Evolutionary conservation across 2,797 vertebrate genomes (phyloP).

Genomic region (Rhinoraja longicauda): DNA sequence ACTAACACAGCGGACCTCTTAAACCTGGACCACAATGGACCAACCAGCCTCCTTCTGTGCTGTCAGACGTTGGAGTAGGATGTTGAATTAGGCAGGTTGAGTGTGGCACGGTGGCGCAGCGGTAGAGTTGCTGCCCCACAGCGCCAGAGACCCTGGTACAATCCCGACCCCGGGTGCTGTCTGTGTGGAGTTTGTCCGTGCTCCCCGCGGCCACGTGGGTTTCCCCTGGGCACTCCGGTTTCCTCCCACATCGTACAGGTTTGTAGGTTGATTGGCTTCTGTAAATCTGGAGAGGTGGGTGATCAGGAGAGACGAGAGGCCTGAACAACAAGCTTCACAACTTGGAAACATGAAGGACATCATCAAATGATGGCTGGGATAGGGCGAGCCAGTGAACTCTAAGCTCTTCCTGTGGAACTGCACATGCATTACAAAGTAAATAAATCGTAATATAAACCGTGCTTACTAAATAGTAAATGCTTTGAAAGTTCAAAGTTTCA

Average conservation of each 20-base stretch:
- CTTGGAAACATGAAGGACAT: not conserved
- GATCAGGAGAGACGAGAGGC: not conserved
- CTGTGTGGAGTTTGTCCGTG: no score
- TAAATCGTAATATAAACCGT: conserved; percentile 5
- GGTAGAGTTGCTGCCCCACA: no score
- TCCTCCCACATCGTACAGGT: no score
- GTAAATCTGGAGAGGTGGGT: not conserved
- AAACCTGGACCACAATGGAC: not conserved
- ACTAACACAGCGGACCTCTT: not conserved
- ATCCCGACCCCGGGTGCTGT: no score
- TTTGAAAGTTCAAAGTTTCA: conserved; percentile 27
- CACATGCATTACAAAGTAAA: conserved; percentile 5
- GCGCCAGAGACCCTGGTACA: no score
- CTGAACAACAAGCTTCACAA: not conserved
- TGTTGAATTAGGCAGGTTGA: not conserved
- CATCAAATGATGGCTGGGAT: not conserved
- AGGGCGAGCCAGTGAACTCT: not conserved
- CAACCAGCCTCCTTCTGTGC: not conserved
- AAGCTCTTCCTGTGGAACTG: not conserved
- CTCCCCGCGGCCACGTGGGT: no score
- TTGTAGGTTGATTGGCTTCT: no score
- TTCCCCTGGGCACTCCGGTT: no score
- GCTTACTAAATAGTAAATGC: not conserved
- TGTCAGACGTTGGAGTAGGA: not conserved
- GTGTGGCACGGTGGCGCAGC: no score